These are phyloP conservation scores for Ovis aries DNA, from an alignment of 2,113 vertebrate species.

Conservation along the genomic window ARS-UI_Ramb_v3.0 NC_056080.1:135239001-135239500, in stretches of 20 bases:
- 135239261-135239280: neutral
- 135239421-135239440: neutral
- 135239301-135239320: neutral
- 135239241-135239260: neutral
- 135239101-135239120: neutral
- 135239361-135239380: neutral
- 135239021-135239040: neutral
- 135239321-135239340: neutral
- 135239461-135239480: neutral
- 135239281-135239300: neutral
- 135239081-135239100: neutral
- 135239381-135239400: neutral
- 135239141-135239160: neutral
- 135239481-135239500: neutral
- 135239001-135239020: neutral
- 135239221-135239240: neutral
- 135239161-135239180: neutral
- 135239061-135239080: neutral
- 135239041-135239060: slow-evolving; percentile 7
- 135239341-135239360: neutral
- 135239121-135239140: neutral
- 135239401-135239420: neutral
- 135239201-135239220: neutral
- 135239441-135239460: neutral
- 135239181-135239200: neutral